Evolutionary conservation across 1,140 invertebrate genomes (phyloP).

Genomic region (Thalassaphorura encarpata): DNA sequence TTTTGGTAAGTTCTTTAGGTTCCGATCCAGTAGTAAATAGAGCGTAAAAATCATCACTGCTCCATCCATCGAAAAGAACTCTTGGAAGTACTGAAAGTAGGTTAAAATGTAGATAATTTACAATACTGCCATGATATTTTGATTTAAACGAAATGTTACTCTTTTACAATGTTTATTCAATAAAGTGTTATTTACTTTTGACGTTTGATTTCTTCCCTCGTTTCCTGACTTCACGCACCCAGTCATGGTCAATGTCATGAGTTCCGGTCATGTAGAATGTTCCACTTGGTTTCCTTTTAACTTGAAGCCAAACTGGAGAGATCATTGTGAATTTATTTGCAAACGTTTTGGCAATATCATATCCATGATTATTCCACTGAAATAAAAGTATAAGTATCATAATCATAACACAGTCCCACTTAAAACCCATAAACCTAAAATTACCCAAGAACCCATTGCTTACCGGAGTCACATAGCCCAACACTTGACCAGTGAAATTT

Average conservation of each 20-base stretch:
- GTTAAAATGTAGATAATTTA: conserved; percentile 40
- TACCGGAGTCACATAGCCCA: conserved; percentile 87
- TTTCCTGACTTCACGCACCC: conserved; percentile 59
- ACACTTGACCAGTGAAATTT: conserved; percentile 56
- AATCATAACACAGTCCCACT: not conserved
- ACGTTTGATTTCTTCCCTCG: conserved; percentile 33
- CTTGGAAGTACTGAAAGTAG: conserved; percentile 60
- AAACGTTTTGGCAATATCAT: conserved; percentile 85
- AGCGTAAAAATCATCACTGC: conserved; percentile 51
- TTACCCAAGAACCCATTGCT: no score
- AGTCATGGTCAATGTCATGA: conserved; percentile 72
- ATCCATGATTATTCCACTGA: conserved; percentile 92
- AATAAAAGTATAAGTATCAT: conserved; percentile 35
- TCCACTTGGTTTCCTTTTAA: conserved; percentile 50
- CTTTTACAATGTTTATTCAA: not conserved
- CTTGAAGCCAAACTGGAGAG: conserved; percentile 89
- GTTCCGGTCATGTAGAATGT: conserved; percentile 55
- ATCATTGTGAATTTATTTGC: conserved; percentile 79
- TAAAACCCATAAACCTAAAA: not conserved
- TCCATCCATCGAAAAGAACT: conserved; percentile 76
- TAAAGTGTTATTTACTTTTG: conserved; percentile 33
- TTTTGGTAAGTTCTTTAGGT: conserved; percentile 48
- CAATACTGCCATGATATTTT: conserved; percentile 37
- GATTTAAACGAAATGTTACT: not conserved
- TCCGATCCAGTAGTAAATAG: conserved; percentile 51